These are phyloP conservation scores for Erebia epiphron DNA, from an alignment of 2,888 invertebrate genomes.

Conservation along the genomic window DNA sequence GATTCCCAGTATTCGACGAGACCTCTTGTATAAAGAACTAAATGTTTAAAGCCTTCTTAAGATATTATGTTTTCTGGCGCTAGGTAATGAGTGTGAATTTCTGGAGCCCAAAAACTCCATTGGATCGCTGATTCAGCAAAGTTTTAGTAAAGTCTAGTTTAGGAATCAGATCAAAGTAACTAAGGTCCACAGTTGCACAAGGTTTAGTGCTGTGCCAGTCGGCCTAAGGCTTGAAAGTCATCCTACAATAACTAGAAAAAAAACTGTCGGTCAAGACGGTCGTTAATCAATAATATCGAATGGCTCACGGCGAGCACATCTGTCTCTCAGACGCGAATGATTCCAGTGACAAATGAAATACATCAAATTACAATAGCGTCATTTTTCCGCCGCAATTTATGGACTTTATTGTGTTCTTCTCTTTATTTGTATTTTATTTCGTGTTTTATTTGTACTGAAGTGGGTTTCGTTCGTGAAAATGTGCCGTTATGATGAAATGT, in stretches of 20 bases:
- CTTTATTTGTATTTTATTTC: not conserved
- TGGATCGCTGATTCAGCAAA: no score
- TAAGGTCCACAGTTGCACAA: no score
- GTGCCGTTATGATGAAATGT: not conserved
- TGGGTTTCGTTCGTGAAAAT: not conserved
- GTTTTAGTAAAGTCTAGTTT: no score
- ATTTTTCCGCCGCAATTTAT: constrained; percentile 11
- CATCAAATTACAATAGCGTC: constrained; percentile 31
- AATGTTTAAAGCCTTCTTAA: no score
- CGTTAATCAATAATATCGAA: not conserved
- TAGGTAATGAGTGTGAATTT: no score
- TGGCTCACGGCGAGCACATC: not conserved
- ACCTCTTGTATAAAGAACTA: no score
- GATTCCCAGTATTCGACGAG: no score
- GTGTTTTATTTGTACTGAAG: not conserved
- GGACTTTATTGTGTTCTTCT: constrained; percentile 10
- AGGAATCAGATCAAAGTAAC: no score
- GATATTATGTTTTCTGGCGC: no score
- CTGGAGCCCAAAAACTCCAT: no score
- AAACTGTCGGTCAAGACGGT: not conserved
- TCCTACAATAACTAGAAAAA: not conserved
- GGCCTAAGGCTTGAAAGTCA: not conserved
- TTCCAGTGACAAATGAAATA: constrained; percentile 24
- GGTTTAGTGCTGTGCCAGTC: no score
- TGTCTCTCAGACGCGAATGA: constrained; percentile 26